Base-by-base conservation (phyloP, 1,140 invertebrate species). In the Orius laevigatus region DNA sequence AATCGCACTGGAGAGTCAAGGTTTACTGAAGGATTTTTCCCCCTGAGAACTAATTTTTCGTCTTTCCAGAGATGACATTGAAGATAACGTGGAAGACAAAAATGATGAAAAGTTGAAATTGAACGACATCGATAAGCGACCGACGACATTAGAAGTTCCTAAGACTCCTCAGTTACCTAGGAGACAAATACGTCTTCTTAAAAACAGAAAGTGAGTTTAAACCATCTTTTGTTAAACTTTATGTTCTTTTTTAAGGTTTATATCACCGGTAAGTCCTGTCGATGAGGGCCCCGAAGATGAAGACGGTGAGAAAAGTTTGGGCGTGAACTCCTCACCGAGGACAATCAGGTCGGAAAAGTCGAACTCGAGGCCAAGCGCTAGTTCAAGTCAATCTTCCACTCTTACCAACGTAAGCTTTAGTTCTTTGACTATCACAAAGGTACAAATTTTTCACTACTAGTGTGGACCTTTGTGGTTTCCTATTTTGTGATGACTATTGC, bases 211-310 rank as follows among this genome's bases (percentile, higher is more conserved):
- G 51, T 53, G 19, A 46, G 16, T 12, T 34, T 20, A 35, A 6
- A 3, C 8, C 8, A 43, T n/a, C 18, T 43, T 2, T 18, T 33
- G 3, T 39, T 48, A 10, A 12, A n/a, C n/a, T n/a, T n/a, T n/a
- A n/a, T n/a, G n/a, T n/a, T n/a, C 12, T 40, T 49, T 40, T 47
- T 47, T 11, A 25, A 56, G 55, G 35, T 56, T 52, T 48, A 53
- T 52, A 50, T 56, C 55, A 9, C 55, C 55, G 10, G 55, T 56
- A n/a, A 56, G 55, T 25, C 55, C 55, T 14, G 55, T 53, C 11
- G 51, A 32, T 19, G 55, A 56, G 14, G 50, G 46, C n/a, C 52
- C 52, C 10, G 52, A 53, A 33, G 39, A 35, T 12, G 40, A 42
- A 11, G 18, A 25, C 25, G 25, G 25, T 25, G 25, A 25, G 8